Percentiles rank a stretch among this genome's conserved stretches.
These are phyloP conservation scores for Amphiprion percula DNA, from an alignment of 2,113 vertebrate species.

Conservation along the genomic window DNA sequence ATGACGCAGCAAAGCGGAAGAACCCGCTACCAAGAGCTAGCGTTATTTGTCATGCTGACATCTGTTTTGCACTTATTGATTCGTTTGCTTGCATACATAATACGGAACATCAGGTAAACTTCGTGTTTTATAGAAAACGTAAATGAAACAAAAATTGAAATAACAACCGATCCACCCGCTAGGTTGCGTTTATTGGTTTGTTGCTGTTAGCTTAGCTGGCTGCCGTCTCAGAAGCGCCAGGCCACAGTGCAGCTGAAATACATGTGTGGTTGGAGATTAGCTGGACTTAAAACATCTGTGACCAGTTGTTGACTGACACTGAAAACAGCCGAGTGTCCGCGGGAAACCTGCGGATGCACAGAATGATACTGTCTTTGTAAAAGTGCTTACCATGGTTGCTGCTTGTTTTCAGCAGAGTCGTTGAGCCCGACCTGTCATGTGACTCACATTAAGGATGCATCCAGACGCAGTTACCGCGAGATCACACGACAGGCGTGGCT, in stretches of 20 bases:
- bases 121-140: too few relatives aligned
- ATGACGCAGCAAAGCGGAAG: constrained; percentile 50
- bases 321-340: fast-evolving
- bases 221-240: constrained; percentile 50
- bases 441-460: constrained; percentile 64
- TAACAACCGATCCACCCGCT: background rate
- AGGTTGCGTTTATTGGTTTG: background rate
- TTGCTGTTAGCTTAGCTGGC: constrained; percentile 44
- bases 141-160: background rate
- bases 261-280: background rate
- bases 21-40: constrained; percentile 29
- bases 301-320: fast-evolving
- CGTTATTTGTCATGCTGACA: background rate
- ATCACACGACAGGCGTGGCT: constrained; percentile 36
- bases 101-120: fast-evolving
- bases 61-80: background rate
- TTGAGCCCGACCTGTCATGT: constrained; percentile 78
- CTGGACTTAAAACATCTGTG: fast-evolving
- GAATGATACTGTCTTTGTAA: fast-evolving
- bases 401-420: constrained; percentile 56
- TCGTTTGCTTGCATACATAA: fast-evolving
- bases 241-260: constrained; percentile 21
- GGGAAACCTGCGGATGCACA: background rate
- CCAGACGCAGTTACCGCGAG: constrained; percentile 21
- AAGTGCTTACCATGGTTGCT: constrained; percentile 80